phyloP scores from a whole-genome alignment of 2,113 vertebrate species.

The Sardina pilchardus region DNA sequence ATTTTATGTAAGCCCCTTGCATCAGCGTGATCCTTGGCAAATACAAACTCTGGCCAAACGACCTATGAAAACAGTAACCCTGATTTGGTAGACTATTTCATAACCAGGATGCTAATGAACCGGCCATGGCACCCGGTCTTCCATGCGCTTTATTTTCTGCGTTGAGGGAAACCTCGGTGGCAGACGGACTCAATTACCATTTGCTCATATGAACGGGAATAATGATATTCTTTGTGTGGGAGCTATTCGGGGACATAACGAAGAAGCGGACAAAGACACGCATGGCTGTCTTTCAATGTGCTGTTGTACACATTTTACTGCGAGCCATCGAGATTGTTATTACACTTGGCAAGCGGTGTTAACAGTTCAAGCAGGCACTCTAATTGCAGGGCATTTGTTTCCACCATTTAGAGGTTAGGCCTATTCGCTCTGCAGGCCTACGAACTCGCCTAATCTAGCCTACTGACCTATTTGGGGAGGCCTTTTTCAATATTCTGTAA shows the following conservation, averaged over 20 bases:
- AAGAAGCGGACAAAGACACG: slow-evolving; percentile 57
- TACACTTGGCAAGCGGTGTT: slow-evolving; percentile 47
- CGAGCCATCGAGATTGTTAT: slow-evolving; percentile 52
- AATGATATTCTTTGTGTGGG: slow-evolving; percentile 68
- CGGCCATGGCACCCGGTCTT: slow-evolving; percentile 26
- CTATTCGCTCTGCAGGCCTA: neutral
- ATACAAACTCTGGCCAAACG: neutral
- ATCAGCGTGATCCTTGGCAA: neutral
- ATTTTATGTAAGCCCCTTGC: neutral
- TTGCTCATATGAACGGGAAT: slow-evolving; percentile 68
- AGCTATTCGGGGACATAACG: slow-evolving; percentile 66
- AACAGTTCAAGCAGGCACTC: slow-evolving; percentile 35
- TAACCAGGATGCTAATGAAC: slow-evolving; percentile 45
- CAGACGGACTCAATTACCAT: slow-evolving; percentile 59
- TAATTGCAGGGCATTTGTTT: slow-evolving; percentile 50
- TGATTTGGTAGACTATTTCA: slow-evolving; percentile 55
- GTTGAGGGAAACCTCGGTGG: slow-evolving; percentile 48
- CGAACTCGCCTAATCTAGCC: slow-evolving; percentile 37
- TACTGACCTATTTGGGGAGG: slow-evolving; percentile 53
- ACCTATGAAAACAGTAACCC: neutral
- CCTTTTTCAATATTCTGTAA: neutral
- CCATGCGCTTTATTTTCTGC: slow-evolving; percentile 57
- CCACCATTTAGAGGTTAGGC: slow-evolving; percentile 47
- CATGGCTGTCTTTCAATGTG: slow-evolving; percentile 48
- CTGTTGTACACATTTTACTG: slow-evolving; percentile 55